phyloP scores from a whole-genome alignment of 2,113 vertebrate genomes.

The Nannospalax galili region DNA sequence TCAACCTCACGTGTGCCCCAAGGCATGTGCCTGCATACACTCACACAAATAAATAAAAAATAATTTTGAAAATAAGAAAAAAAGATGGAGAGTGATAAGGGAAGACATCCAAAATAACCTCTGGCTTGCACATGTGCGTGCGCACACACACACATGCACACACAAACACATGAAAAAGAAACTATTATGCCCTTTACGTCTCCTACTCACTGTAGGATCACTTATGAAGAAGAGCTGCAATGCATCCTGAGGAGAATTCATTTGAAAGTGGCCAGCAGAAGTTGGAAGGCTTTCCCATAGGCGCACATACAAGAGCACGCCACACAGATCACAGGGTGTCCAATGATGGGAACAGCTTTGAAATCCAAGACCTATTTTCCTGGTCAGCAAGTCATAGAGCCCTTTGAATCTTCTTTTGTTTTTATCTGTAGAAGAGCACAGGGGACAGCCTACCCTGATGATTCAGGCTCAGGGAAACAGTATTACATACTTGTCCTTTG shows the following conservation, averaged over 20 bases:
- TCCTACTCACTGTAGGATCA: neutral
- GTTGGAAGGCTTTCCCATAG: neutral
- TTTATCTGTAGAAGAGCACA: neutral
- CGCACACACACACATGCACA: neutral
- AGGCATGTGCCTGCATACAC: too few relatives aligned
- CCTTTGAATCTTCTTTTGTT: neutral
- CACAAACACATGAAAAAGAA: neutral
- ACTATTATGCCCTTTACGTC: neutral
- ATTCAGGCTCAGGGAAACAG: neutral
- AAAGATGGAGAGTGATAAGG: neutral
- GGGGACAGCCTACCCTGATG: neutral
- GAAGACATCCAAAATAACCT: neutral
- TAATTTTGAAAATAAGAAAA: neutral
- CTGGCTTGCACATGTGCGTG: neutral
- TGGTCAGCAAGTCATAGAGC: neutral
- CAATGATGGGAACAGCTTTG: neutral
- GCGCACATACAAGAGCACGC: neutral
- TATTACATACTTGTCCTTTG: neutral
- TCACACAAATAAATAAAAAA: too few relatives aligned
- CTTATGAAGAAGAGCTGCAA: neutral
- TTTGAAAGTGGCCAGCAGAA: constrained; percentile 37
- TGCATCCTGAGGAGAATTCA: neutral
- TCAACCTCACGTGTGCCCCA: too few relatives aligned
- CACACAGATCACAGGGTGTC: neutral
- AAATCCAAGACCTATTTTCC: constrained; percentile 45